Evolutionary conservation across 2,797 vertebrate genomes (phyloP), one percentile per base, ranked within the genome.

Genomic region (Catamblyrhynchus diadema): DNA sequence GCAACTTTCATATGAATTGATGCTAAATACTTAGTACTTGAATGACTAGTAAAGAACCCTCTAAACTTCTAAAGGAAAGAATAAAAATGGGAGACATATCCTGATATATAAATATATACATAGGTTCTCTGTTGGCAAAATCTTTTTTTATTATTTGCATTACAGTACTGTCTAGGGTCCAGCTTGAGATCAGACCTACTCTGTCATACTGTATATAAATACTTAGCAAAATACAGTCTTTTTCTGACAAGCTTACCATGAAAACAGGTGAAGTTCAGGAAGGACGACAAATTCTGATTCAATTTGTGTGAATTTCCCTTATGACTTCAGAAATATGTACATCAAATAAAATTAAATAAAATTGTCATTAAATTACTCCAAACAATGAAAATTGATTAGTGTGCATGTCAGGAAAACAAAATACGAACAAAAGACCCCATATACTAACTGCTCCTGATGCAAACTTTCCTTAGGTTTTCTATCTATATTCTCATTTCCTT

Each of bases 1-100:
- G 97, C 72, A 89, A 53, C 70, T 87, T 97, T 94, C 92, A 64
- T 95, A 96, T 95, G 96, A 97, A 95, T 90, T 94, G 95, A 94
- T 85, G 93, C 71, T 90, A 94, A 95, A 85, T 95, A 85, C 92
- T 96, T 95, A 95, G 81, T 72, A 79, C 53, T 92, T 94, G 78
- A 95, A 86, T 93, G 81, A 97, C 94, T 97, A 96, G 80, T 50
- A 96, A 95, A 95, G 93, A 95, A 88, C 62, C 81, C 78, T 93
- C 88, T 70, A 87, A 86, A 93, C 78, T 95, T 95, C 85, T 93
- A 88, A 94, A 75, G 67, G 53, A 64, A 93, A 84, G 64, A 93
- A 75, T 67, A 60, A 71, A 35, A 80, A 30, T 3, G 4, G 22
- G 41, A 92, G 54, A 74, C 13, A 91, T 81, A 81, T 81, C 41